Evolutionary conservation across 2,797 vertebrate genomes (phyloP).

Genomic region (Danio kyathit): DNA sequence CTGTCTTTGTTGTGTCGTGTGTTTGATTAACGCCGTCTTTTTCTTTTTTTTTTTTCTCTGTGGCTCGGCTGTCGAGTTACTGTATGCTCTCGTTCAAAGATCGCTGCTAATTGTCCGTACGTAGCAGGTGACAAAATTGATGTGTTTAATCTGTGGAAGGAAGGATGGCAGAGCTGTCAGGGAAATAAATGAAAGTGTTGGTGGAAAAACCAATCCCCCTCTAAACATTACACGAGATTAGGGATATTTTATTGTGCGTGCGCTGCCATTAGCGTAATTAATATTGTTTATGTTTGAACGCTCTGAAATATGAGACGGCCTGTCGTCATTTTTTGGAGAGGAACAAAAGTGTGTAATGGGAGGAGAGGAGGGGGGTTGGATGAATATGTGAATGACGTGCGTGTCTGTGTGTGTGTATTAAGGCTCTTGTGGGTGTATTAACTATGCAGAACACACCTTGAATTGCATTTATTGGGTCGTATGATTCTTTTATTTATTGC

Average conservation of each 20-base stretch:
- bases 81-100: constrained; percentile 61
- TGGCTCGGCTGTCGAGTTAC: constrained; percentile 57
- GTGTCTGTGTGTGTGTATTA: constrained; percentile 56
- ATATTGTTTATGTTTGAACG: constrained; percentile 63
- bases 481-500: constrained; percentile 88
- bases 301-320: constrained; percentile 50
- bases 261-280: constrained; percentile 55
- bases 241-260: constrained; percentile 60
- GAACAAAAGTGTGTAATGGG: constrained; percentile 53
- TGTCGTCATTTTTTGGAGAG: constrained; percentile 49
- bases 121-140: constrained; percentile 63
- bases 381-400: constrained; percentile 59
- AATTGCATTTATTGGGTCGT: constrained; percentile 81
- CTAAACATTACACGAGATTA: constrained; percentile 64
- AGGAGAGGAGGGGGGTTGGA: constrained; percentile 54
- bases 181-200: constrained; percentile 66
- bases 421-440: constrained; percentile 62
- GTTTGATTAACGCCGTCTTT: constrained; percentile 66
- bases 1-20: constrained; percentile 62
- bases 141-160: constrained; percentile 62
- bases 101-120: constrained; percentile 63
- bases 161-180: constrained; percentile 44
- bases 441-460: constrained; percentile 78
- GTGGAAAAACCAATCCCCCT: constrained; percentile 61
- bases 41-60: constrained; percentile 19